Conservation (phyloP, 2,888 invertebrate genomes). For the Auanema sp. region DNA sequence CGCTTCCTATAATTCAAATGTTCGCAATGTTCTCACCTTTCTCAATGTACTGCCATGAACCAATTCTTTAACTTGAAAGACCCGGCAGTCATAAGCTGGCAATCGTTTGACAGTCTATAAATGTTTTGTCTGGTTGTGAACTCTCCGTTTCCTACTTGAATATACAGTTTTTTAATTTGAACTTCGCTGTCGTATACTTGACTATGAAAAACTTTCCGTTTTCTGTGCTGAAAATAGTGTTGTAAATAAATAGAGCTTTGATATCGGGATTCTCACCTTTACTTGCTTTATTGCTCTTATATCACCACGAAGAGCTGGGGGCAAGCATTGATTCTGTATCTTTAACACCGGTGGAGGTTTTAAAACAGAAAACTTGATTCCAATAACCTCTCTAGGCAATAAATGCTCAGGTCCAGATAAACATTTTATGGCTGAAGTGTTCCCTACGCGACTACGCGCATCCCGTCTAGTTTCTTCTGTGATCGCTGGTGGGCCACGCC, state of each 20-base stretch:
- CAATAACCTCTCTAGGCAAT: too few relatives aligned
- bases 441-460: too few relatives aligned
- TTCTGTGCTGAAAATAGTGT: constrained; percentile 72
- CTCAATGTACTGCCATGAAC: constrained; percentile 71
- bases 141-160: constrained; percentile 63
- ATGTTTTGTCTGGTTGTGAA: background rate
- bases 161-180: constrained; percentile 72
- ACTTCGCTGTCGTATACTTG: constrained; percentile 73
- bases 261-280: constrained; percentile 66
- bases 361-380: too few relatives aligned
- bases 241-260: too few relatives aligned
- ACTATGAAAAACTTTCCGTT: constrained; percentile 73
- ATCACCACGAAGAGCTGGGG: constrained; percentile 70
- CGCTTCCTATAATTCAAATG: too few relatives aligned
- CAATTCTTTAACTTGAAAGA: constrained; percentile 73
- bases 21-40: constrained; percentile 68
- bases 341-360: constrained; percentile 13
- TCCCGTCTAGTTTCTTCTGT: too few relatives aligned
- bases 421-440: too few relatives aligned
- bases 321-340: constrained; percentile 70
- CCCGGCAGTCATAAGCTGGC: constrained; percentile 72
- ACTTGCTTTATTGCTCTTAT: constrained; percentile 71
- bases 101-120: constrained; percentile 71
- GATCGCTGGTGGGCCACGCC: too few relatives aligned
- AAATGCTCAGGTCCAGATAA: too few relatives aligned